phyloP scores from a whole-genome alignment of 2,113 vertebrate genomes.

The Synodontis membranacea region DNA sequence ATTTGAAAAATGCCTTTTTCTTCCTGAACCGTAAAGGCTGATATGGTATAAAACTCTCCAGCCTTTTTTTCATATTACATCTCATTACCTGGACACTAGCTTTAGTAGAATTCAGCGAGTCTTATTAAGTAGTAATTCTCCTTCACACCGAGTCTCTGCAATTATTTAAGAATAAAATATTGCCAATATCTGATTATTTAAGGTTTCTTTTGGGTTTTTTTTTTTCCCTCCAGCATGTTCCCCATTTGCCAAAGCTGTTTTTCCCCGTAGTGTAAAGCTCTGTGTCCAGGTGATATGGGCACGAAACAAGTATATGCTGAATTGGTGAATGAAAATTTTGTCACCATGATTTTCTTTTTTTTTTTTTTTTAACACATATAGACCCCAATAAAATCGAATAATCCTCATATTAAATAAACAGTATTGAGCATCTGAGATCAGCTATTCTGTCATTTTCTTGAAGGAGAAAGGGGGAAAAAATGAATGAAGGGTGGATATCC shows the following conservation, averaged over 20 bases:
- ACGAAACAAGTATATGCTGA: neutral
- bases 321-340: neutral
- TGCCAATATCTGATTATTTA: neutral
- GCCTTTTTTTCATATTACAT: neutral
- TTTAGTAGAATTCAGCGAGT: neutral
- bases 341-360: no score
- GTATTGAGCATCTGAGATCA: conserved; percentile 19
- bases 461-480: conserved; percentile 22
- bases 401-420: neutral
- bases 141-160: neutral
- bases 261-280: neutral
- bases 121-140: neutral
- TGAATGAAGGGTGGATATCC: conserved; percentile 57
- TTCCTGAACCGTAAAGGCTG: no score
- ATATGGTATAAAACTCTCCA: no score
- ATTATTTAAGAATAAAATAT: neutral
- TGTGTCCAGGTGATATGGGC: neutral
- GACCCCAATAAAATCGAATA: neutral
- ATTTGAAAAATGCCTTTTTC: neutral
- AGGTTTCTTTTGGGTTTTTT: neutral
- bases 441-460: conserved; percentile 51
- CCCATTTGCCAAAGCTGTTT: neutral
- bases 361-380: no score
- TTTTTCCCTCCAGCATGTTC: neutral
- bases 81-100: neutral